Evolutionary conservation across 2,888 invertebrate species (phyloP).

Genomic region (Seira musarum): DNA sequence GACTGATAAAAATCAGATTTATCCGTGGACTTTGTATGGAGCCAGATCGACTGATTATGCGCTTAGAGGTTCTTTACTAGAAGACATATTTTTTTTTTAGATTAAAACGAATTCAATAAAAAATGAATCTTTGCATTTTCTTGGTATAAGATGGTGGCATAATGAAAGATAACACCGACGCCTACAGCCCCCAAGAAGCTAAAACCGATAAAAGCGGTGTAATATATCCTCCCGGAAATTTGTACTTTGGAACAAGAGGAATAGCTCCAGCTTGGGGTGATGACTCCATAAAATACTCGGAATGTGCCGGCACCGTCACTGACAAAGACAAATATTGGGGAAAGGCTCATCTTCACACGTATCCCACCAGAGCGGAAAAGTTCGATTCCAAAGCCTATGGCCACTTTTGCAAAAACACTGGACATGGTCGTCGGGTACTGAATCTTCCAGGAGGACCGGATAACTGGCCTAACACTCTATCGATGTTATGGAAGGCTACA

Average conservation of each 20-base stretch:
- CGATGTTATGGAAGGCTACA: constrained; percentile 15
- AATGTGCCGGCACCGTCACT: not conserved
- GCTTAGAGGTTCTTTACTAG: constrained; percentile 27
- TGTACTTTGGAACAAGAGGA: constrained; percentile 28
- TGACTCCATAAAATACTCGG: not conserved
- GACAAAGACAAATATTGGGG: constrained; percentile 21
- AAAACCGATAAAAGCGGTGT: not conserved
- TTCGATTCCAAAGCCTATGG: constrained; percentile 28
- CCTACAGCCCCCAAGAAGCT: not conserved
- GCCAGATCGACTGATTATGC: constrained; percentile 28
- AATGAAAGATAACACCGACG: too few species aligned
- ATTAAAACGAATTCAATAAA: too few species aligned
- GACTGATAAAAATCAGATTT: constrained; percentile 3
- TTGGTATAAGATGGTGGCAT: constrained; percentile 32
- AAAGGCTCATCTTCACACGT: constrained; percentile 12
- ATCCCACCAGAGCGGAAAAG: not conserved
- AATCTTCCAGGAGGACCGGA: not conserved
- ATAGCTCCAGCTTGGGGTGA: not conserved
- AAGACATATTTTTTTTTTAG: too few species aligned
- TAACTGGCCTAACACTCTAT: constrained; percentile 33
- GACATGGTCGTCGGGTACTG: constrained; percentile 26
- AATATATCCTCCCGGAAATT: not conserved
- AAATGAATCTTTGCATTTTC: not conserved
- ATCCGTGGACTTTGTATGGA: constrained; percentile 38
- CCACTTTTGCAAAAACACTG: constrained; percentile 12